Percentiles rank a stretch among this genome's conserved stretches.
Conservation (phyloP, 2,113 vertebrate species). For the Callospermophilus lateralis region DNA sequence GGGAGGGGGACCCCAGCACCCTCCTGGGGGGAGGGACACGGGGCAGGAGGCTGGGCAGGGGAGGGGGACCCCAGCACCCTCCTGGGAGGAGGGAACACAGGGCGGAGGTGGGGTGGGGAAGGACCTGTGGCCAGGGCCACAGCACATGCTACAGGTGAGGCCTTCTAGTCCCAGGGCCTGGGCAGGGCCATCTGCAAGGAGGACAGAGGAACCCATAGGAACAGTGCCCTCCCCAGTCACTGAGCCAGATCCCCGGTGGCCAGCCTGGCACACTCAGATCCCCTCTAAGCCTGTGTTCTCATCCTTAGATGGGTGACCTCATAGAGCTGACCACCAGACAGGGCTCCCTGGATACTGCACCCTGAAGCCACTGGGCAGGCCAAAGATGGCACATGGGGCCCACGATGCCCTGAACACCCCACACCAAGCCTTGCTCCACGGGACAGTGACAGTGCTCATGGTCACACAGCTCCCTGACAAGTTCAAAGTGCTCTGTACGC, state of each 20-base stretch:
- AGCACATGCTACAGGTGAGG: accelerated
- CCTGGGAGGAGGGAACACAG: neutral
- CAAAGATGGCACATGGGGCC: neutral
- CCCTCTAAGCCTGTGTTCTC: neutral
- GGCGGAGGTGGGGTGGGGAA: neutral
- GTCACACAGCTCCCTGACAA: neutral
- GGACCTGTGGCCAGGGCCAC: neutral
- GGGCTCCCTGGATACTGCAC: neutral
- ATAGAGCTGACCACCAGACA: neutral
- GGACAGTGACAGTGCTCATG: accelerated
- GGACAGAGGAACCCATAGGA: neutral
- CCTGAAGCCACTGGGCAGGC: neutral
- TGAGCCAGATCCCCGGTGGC: accelerated
- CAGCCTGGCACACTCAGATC: neutral
- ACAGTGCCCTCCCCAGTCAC: neutral
- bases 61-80: too few relatives aligned
- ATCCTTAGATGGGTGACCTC: neutral
- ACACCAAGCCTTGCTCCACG: neutral
- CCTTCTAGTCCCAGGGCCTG: neutral
- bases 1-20: too few relatives aligned
- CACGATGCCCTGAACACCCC: neutral
- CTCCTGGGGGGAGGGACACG: neutral
- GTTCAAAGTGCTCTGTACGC: neutral
- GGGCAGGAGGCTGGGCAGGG: too few relatives aligned
- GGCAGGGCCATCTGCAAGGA: neutral